Evolutionary conservation across 1,140 invertebrate genomes (phyloP), one percentile per base, ranked within the genome.

Genomic region (Nilaparvata lugens): DNA sequence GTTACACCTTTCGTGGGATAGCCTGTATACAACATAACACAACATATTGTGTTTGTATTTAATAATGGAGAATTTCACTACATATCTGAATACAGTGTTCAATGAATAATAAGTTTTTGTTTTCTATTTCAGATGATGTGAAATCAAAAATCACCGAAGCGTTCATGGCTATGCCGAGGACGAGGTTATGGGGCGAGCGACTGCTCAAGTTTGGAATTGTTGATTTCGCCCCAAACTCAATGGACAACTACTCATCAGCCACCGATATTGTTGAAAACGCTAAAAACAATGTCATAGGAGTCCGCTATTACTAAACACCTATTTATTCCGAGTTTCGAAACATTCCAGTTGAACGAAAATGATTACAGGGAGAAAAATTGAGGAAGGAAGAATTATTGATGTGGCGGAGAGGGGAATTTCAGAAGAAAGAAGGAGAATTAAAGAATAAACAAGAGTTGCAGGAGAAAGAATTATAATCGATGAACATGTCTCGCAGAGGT

Each of bases 291-390:
- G 76, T 73, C 68, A 76, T 76, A 72, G 75, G 74, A 64, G 65
- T 79, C 68, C 72, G 76, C 62, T 82, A 82, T 75, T 83, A 82
- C 75, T 83, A 75, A 76, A 70, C 23, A 75, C 38, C 56, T 18
- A 4, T 55, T 25, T 52, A 52, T 21, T 35, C 31, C 13, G 3
- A 35, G 31, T 2, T 4, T 4, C 13, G 31, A 1, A 11, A 28
- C 3, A 28, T 28, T 35, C n/a, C n/a, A n/a, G n/a, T 35, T 35
- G 31, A 35, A 35, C n/a, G 9, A 35, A 35, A 35, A 35, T 35
- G 31, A 35, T 35, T 4, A 35, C 3, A 35, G 13, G 7, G 31
- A 35, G 13, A 35, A 35, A 4, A 11, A 11, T 11, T 35, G 31
- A 35, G 13, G 31, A 35, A 35, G 13, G 31, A 35, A 35, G 31